Conservation (phyloP, 2,797 vertebrate genomes). For the Ispidina picta region DNA sequence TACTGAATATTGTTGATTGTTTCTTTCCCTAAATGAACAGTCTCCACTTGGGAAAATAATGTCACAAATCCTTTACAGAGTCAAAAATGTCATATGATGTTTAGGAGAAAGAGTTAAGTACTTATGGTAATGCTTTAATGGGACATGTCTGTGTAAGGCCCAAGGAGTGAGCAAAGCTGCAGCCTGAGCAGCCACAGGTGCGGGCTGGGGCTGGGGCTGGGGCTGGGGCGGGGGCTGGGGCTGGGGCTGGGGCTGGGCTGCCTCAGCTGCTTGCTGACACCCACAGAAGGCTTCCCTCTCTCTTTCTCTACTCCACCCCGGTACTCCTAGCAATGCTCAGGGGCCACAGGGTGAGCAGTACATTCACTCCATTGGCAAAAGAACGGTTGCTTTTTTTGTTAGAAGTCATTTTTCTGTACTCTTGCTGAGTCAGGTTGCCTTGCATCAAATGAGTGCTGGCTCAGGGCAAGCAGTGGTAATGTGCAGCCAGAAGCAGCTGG, state of each 20-base stretch:
- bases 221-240: no score
- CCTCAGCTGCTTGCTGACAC: background rate
- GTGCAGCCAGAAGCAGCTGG: background rate
- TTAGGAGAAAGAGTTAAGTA: background rate
- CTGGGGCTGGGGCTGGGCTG: background rate
- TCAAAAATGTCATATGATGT: background rate
- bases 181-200: background rate
- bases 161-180: background rate
- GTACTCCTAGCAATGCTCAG: rapidly evolving
- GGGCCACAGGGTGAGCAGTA: background rate
- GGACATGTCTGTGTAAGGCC: background rate
- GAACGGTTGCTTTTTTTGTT: background rate
- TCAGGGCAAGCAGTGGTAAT: background rate
- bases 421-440: background rate
- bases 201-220: rapidly evolving
- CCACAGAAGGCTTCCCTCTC: background rate
- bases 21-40: background rate
- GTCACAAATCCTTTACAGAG: background rate
- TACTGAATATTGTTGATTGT: background rate
- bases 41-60: background rate
- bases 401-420: background rate
- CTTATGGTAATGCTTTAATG: background rate
- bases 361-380: background rate
- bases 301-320: background rate
- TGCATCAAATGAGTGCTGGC: background rate